Conservation (phyloP, 1,140 invertebrate genomes). For the Probaryconus sp. region DNA sequence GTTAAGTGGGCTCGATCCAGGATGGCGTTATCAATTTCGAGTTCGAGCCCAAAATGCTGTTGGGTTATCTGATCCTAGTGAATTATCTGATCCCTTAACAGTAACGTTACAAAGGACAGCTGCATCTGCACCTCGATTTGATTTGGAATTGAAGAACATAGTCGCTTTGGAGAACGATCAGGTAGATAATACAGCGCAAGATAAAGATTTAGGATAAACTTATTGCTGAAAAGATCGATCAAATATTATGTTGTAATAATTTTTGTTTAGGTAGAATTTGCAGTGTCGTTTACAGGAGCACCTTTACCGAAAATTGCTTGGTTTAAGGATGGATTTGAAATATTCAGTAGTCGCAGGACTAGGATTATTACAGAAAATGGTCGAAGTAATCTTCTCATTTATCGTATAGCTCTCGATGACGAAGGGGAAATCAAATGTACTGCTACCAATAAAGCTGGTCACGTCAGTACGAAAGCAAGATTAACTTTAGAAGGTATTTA, state of each 20-base stretch:
- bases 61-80: slow-evolving; percentile 88
- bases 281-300: slow-evolving; percentile 88
- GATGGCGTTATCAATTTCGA: slow-evolving; percentile 93
- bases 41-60: slow-evolving; percentile 91
- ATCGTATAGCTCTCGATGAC: slow-evolving; percentile 87
- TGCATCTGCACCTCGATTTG: slow-evolving; percentile 83
- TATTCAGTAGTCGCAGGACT: slow-evolving; percentile 88
- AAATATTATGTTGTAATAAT: slow-evolving; percentile 5
- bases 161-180: slow-evolving; percentile 87
- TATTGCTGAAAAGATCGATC: slow-evolving; percentile 5
- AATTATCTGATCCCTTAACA: slow-evolving; percentile 86
- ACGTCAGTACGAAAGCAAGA: slow-evolving; percentile 85
- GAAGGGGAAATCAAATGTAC: slow-evolving; percentile 94
- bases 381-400: slow-evolving; percentile 87
- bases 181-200: slow-evolving; percentile 64
- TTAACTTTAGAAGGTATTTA: slow-evolving; percentile 84
- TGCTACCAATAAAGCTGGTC: slow-evolving; percentile 89
- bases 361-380: slow-evolving; percentile 87
- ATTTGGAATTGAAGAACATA: slow-evolving; percentile 82
- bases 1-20: slow-evolving; percentile 88
- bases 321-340: slow-evolving; percentile 93
- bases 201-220: slow-evolving; percentile 1
- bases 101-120: slow-evolving; percentile 84
- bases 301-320: slow-evolving; percentile 93
- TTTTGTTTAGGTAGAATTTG: slow-evolving; percentile 83